Evolutionary conservation across 2,888 invertebrate species (phyloP).

Genomic region (Gnatocerus cornutus): DNA sequence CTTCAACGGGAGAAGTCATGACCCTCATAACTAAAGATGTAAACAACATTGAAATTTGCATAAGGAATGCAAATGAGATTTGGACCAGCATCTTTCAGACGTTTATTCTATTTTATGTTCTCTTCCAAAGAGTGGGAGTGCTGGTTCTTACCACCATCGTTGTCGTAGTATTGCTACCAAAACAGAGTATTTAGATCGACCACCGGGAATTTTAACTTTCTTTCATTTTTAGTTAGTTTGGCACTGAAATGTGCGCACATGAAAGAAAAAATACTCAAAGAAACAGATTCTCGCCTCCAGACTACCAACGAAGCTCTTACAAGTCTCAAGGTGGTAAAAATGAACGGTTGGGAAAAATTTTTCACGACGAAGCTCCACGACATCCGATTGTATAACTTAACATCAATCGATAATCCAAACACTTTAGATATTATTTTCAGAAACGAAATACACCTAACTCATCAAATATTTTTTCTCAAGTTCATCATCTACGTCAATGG

Average conservation of each 20-base stretch:
- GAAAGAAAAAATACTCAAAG: conserved; percentile 21
- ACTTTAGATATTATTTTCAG: not conserved
- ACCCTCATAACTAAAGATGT: conserved; percentile 92
- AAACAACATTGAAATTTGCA: not conserved
- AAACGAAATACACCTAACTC: conserved; percentile 1
- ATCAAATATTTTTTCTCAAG: conserved; percentile 9
- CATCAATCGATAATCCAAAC: not conserved
- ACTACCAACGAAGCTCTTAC: conserved; percentile 42
- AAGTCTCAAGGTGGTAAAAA: conserved; percentile 22
- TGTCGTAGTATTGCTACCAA: conserved; percentile 68
- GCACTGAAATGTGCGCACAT: not conserved
- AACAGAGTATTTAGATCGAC: conserved; percentile 69
- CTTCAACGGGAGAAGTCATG: conserved; percentile 76
- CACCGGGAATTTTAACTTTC: not conserved
- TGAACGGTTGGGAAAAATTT: conserved; percentile 49
- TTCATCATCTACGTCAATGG: conserved; percentile 1
- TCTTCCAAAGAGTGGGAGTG: conserved; percentile 76
- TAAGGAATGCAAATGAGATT: conserved; percentile 79
- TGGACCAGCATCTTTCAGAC: conserved; percentile 93
- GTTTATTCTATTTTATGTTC: conserved; percentile 78
- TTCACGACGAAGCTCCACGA: conserved; percentile 40
- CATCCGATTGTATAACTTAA: conserved; percentile 46
- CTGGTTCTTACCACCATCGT: conserved; percentile 74
- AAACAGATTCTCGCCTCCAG: conserved; percentile 45
- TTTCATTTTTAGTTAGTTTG: conserved; percentile 27